Evolutionary conservation across 2,888 invertebrate species (phyloP), one percentile per base, ranked within the genome.

Genomic region (Adela reaumurella): DNA sequence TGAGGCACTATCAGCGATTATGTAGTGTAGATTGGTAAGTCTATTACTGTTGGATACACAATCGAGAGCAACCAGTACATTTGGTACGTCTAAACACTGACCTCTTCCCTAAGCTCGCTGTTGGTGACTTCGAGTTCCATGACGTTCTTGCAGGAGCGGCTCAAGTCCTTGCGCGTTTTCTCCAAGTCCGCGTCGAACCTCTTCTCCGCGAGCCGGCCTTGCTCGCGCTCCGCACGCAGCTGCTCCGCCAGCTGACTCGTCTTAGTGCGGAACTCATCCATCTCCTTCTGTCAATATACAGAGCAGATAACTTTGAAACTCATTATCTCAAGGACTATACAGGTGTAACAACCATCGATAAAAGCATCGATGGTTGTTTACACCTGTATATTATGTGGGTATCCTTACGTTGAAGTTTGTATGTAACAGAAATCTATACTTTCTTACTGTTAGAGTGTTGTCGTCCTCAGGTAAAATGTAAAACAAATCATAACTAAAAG

Each of bases 71-170:
- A 28, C 19, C 17, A 3, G 43, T n/a, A n/a, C n/a, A n/a, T n/a
- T n/a, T n/a, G n/a, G n/a, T n/a, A n/a, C n/a, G n/a, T n/a, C 20
- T 11, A 19, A 43, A 47, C 28, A 59, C 70, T 58, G 65, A 88
- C 87, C 77, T 87, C 87, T 63, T 88, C 87, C 57, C 81, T 83
- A 10, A 88, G 67, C 66, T 87, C 87, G 50, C 84, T 80, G 56
- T 86, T 87, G 20, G 84, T 86, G 44, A 86, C 86, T 59, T 87
- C 87, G 49, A 83, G 69, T 49, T 88, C 85, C 59, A 84, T 76
- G 52, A 83, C 74, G 55, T 82, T 81, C 63, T 84, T 84, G 56
- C 70, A 74, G 18, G 78, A 56, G 48, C 83, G 74, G 42, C 65
- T 68, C 47, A 86, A 64, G 55, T 84, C 83, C 43, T 70, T 73